Evolutionary conservation across 2,113 vertebrate species (phyloP), one percentile per base, ranked within the genome.

Genomic region (Stegastes partitus): DNA sequence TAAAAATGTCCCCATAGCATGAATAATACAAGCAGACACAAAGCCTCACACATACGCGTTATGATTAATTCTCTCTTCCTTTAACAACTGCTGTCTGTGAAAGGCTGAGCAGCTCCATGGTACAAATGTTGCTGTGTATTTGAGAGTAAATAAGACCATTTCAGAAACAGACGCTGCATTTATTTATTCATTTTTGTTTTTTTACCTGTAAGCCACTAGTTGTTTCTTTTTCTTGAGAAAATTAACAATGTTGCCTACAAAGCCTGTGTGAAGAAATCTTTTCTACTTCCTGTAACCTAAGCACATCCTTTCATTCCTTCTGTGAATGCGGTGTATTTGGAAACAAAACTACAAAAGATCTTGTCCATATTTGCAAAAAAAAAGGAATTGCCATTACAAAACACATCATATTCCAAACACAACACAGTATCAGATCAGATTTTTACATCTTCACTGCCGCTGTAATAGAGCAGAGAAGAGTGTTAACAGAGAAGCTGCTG

Each of bases 391-490:
- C 11, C 39, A 11, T 62, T 19, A 74, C 37, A 14, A 26, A 55
- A 57, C 14, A n/a, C 37, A 26, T 47, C 3, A 3, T 37, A 58
- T 31, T 83, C 31, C 44, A 59, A 70, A 28, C 16, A 45, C 49
- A 11, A 11, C 54, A n/a, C 14, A 0, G 42, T 15, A 2, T 25
- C 22, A 25, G 11, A 67, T 51, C 28, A 49, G 14, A 56, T 74
- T 72, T n/a, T 63, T 9, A 47, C 22, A n/a, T 62, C 56, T 55
- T 15, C 45, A 5, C 31, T 21, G 56, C 51, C n/a, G 55, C 56
- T 64, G 63, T 82, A 57, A 55, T 6, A n/a, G 54, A 64, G 23
- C 57, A 44, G 57, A 42, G 63, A 56, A 7, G 28, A 34, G 25
- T 15, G 39, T 74, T 77, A 64, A 34, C 49, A 0, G 42, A 6